A percentile compares a stretch with the other conserved stretches of the same genome.
These are phyloP conservation scores for Penaeus monodon DNA, from an alignment of 2,888 invertebrate species.

Conservation along the genomic window DNA sequence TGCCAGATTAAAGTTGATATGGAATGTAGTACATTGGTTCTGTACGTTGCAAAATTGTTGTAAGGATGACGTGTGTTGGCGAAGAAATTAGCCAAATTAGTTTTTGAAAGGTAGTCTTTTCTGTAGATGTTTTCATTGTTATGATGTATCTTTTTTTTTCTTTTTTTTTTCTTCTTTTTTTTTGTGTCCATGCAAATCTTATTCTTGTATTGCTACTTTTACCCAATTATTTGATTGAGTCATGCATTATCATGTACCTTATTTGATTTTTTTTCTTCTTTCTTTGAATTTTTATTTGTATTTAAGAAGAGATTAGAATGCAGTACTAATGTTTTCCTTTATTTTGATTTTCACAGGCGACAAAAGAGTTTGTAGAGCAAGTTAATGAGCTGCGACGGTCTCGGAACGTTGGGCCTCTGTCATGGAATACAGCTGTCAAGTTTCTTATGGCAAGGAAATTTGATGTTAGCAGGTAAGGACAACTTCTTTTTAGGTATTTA, in stretches of 20 bases:
- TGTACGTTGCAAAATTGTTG: too few species aligned
- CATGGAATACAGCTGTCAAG: constrained; percentile 91
- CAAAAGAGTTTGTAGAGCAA: constrained; percentile 84
- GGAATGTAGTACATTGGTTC: too few species aligned
- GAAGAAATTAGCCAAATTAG: background rate
- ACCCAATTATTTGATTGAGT: background rate
- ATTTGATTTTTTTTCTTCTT: background rate
- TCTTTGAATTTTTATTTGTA: background rate
- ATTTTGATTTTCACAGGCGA: constrained; percentile 75
- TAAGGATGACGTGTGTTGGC: too few species aligned
- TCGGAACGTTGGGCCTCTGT: constrained; percentile 76
- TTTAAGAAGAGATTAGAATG: too few species aligned
- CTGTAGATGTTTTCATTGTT: background rate
- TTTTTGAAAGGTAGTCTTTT: background rate
- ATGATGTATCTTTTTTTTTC: background rate
- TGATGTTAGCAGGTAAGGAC: constrained; percentile 78
- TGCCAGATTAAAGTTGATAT: too few species aligned
- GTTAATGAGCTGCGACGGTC: constrained; percentile 76
- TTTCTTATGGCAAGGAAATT: constrained; percentile 95
- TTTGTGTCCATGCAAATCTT: background rate
- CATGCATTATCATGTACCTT: background rate
- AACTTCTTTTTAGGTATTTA: background rate
- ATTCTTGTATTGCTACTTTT: background rate
- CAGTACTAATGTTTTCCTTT: background rate
- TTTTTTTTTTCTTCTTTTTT: too few species aligned